Conservation (phyloP, 2,888 invertebrate species). For the Octonoba sinensis region DNA sequence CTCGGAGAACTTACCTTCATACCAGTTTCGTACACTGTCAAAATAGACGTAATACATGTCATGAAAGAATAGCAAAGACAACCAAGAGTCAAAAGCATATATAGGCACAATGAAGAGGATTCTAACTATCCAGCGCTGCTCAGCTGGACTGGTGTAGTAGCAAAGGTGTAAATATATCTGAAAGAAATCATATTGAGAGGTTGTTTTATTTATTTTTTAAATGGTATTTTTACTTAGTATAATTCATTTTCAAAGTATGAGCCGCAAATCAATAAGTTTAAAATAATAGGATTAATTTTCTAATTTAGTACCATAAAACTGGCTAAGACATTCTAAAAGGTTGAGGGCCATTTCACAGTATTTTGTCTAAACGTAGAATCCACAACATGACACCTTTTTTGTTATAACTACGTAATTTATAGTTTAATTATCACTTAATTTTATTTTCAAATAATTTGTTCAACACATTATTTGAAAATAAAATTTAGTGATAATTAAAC, state of each 20-base stretch:
- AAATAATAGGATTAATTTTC: neutral
- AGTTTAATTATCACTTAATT: no score
- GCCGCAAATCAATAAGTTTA: neutral
- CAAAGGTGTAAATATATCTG: conserved; percentile 98
- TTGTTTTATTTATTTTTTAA: neutral
- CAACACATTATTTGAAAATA: no score
- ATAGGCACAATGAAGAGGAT: conserved; percentile 99
- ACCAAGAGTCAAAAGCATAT: conserved; percentile 98
- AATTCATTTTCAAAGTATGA: neutral
- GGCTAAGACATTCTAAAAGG: no score
- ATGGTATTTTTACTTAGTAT: neutral
- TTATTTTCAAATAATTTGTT: no score
- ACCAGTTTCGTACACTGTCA: conserved; percentile 98
- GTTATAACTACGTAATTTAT: no score
- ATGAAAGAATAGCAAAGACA: conserved; percentile 97
- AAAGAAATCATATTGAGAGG: neutral
- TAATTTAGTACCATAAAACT: no score
- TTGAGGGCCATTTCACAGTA: no score
- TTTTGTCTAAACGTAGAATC: no score
- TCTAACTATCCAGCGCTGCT: conserved; percentile 99
- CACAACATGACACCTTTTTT: no score
- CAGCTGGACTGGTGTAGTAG: conserved; percentile 98
- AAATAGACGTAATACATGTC: conserved; percentile 98
- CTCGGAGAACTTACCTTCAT: conserved; percentile 83
- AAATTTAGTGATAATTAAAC: no score